phyloP scores from a whole-genome alignment of 1,140 invertebrate genomes.

The Bathynomus jamesi region DNA sequence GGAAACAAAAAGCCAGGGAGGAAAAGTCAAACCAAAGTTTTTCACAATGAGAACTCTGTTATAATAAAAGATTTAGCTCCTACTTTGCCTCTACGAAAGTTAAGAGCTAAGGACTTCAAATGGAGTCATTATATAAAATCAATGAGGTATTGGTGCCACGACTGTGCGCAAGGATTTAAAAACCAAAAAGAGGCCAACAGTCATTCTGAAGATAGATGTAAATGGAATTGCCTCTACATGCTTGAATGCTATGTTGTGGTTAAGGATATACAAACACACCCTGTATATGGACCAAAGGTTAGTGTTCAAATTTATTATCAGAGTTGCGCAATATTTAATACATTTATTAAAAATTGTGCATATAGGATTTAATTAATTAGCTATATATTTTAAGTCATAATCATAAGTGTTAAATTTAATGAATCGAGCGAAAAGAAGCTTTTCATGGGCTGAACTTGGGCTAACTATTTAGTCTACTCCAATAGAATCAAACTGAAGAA shows the following conservation, averaged over 20 bases:
- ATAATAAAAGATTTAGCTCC: slow-evolving; percentile 23
- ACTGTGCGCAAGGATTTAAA: slow-evolving; percentile 36
- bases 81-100: slow-evolving; percentile 21
- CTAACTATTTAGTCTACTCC: no score
- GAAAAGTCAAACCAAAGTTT: slow-evolving; percentile 26
- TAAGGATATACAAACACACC: slow-evolving; percentile 28
- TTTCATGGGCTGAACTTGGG: no score
- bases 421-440: no score
- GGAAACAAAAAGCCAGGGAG: slow-evolving; percentile 21
- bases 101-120: slow-evolving; percentile 36
- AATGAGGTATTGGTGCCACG: slow-evolving; percentile 36
- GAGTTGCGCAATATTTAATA: no score
- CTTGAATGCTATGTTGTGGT: slow-evolving; percentile 36
- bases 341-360: no score
- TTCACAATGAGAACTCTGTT: slow-evolving; percentile 35
- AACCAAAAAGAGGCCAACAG: slow-evolving; percentile 30
- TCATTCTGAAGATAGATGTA: slow-evolving; percentile 32
- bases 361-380: no score
- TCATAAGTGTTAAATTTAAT: no score
- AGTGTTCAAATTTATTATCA: no score
- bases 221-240: slow-evolving; percentile 36
- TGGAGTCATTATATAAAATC: slow-evolving; percentile 38
- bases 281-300: slow-evolving; percentile 35
- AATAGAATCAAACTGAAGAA: no score
- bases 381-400: no score